Evolutionary conservation across 2,888 invertebrate species (phyloP).

Genomic region (Branchipolynoe longqiensis): DNA sequence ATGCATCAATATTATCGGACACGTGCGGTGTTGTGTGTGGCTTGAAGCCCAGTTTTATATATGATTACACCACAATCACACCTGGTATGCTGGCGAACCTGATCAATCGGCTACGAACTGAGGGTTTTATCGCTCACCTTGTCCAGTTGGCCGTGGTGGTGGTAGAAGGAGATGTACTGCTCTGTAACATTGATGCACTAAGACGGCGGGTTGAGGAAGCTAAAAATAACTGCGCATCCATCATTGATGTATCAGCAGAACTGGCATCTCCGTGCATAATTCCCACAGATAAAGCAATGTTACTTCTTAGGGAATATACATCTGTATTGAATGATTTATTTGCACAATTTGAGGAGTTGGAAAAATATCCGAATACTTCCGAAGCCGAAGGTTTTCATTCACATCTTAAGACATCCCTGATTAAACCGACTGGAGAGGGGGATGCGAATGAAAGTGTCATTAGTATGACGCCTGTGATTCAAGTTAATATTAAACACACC

Average conservation of each 20-base stretch:
- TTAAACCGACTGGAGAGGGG: too few relatives aligned
- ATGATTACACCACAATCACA: constrained; percentile 43
- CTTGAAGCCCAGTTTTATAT: constrained; percentile 56
- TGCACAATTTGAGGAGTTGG: neutral
- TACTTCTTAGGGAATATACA: neutral
- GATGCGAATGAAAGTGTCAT: too few relatives aligned
- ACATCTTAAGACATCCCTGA: neutral
- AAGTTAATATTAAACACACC: neutral
- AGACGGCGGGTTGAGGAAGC: too few relatives aligned
- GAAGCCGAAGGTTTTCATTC: neutral
- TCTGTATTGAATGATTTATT: neutral
- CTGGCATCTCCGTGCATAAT: constrained; percentile 9
- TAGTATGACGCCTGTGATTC: too few relatives aligned
- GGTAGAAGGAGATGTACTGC: constrained; percentile 49
- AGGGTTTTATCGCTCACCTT: constrained; percentile 29
- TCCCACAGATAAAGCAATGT: neutral
- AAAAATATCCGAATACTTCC: too few relatives aligned
- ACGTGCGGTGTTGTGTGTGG: constrained; percentile 32
- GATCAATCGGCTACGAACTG: constrained; percentile 1
- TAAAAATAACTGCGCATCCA: neutral
- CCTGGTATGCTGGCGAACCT: constrained; percentile 36
- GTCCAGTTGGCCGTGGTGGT: constrained; percentile 30
- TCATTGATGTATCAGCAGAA: constrained; percentile 44
- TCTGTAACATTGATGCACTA: constrained; percentile 39
- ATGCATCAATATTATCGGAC: constrained; percentile 32